Conservation (phyloP, 2,797 vertebrate genomes). For the Xenentodon cancila region DNA sequence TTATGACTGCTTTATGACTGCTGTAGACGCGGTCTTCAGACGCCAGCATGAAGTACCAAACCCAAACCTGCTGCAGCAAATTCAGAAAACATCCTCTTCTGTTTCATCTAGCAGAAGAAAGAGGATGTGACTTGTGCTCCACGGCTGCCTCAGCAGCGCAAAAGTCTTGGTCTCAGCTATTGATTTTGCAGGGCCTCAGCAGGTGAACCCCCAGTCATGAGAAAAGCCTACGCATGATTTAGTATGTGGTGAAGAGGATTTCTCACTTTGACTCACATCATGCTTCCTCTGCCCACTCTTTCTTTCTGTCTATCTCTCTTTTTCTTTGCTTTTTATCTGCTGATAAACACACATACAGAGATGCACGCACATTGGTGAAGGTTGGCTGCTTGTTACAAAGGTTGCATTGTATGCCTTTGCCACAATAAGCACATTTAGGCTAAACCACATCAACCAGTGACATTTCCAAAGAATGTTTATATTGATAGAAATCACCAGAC, state of each 20-base stretch:
- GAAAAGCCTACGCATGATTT: conserved; percentile 72
- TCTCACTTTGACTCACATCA: conserved; percentile 83
- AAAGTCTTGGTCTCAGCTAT: conserved; percentile 47
- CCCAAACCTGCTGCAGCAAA: conserved; percentile 16
- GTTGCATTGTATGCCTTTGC: conserved; percentile 27
- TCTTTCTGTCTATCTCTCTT: conserved; percentile 31
- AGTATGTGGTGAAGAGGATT: conserved; percentile 76
- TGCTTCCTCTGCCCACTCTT: conserved; percentile 77
- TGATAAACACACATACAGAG: conserved; percentile 11
- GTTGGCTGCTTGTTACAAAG: conserved; percentile 25
- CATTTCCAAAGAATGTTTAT: conserved; percentile 63
- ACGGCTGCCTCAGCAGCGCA: conserved; percentile 30
- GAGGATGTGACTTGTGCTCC: conserved; percentile 38
- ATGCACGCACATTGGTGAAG: conserved; percentile 9
- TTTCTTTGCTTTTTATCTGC: conserved; percentile 9
- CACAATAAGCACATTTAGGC: conserved; percentile 33
- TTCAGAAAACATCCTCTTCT: conserved; percentile 24
- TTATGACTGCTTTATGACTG: conserved; percentile 31
- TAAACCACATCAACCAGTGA: conserved; percentile 60
- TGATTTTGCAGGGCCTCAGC: conserved; percentile 70
- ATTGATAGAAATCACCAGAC: conserved; percentile 63
- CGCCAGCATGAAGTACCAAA: conserved; percentile 19
- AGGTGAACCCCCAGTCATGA: conserved; percentile 72
- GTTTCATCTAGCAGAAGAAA: conserved; percentile 51
- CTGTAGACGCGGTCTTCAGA: conserved; percentile 33